Percentiles rank a stretch among this genome's conserved stretches.
Conservation (phyloP, 2,888 invertebrate species). For the Electrophaes corylata region DNA sequence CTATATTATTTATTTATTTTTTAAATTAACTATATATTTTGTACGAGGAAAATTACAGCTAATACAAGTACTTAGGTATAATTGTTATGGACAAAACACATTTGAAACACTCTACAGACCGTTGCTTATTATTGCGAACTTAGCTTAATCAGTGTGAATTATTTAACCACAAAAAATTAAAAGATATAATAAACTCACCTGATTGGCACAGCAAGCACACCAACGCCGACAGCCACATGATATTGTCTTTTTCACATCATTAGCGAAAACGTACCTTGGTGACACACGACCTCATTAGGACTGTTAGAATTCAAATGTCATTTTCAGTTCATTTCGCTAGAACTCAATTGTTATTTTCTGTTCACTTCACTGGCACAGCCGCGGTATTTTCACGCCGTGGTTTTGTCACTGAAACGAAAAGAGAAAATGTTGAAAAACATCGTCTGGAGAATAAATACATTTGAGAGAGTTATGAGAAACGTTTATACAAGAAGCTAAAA, state of each 20-base stretch:
- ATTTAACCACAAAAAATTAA: no score
- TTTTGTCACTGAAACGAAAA: conserved; percentile 26
- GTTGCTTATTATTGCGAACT: no score
- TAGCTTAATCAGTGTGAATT: no score
- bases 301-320: conserved; percentile 35
- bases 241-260: conserved; percentile 74
- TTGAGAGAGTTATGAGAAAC: not conserved
- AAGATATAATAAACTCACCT: conserved; percentile 57
- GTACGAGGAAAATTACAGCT: no score
- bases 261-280: conserved; percentile 49
- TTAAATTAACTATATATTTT: no score
- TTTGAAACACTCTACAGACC: no score
- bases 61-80: no score
- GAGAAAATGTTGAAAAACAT: conserved; percentile 7
- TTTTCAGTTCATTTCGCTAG: conserved; percentile 27
- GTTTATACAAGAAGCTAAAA: no score
- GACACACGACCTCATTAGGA: conserved; percentile 46
- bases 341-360: conserved; percentile 23
- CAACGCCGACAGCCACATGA: conserved; percentile 71
- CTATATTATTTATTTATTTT: no score
- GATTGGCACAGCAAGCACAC: conserved; percentile 69
- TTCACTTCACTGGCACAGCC: conserved; percentile 15
- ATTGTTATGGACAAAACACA: no score
- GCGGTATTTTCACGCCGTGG: conserved; percentile 15
- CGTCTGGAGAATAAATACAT: not conserved